phyloP scores from a whole-genome alignment of 2,113 vertebrate species.

The Xenopus laevis region DNA sequence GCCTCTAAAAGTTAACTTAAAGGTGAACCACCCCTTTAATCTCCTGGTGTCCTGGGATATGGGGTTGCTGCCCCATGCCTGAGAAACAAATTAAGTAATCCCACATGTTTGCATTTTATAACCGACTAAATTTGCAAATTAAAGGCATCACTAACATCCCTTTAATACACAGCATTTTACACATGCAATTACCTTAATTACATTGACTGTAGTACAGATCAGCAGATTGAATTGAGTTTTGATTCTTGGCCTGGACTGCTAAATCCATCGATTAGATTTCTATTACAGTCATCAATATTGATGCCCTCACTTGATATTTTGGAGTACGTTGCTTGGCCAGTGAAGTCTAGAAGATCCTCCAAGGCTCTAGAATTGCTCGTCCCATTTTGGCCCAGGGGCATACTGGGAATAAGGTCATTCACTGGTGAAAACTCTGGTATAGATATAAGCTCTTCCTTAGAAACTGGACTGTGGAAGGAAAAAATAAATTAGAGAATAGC shows the following conservation, averaged over 20 bases:
- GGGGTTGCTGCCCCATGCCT: too few relatives aligned
- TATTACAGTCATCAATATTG: conserved; percentile 88
- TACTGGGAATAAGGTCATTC: conserved; percentile 75
- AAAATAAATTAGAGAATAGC: neutral
- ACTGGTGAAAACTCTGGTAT: conserved; percentile 91
- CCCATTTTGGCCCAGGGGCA: conserved; percentile 73
- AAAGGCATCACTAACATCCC: too few relatives aligned
- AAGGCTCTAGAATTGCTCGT: conserved; percentile 81
- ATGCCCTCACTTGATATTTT: conserved; percentile 75
- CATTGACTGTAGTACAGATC: conserved; percentile 70
- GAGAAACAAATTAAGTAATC: too few relatives aligned
- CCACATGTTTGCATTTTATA: too few relatives aligned
- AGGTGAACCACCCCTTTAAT: too few relatives aligned
- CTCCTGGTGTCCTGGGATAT: too few relatives aligned
- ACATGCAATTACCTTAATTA: conserved; percentile 59
- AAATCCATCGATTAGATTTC: conserved; percentile 90
- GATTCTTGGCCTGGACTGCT: conserved; percentile 85
- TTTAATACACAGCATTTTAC: too few relatives aligned
- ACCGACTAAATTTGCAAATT: too few relatives aligned
- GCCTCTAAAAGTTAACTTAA: too few relatives aligned
- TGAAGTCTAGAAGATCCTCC: conserved; percentile 94
- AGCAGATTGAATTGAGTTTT: conserved; percentile 74
- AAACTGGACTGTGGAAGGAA: conserved; percentile 74
- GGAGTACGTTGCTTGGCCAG: conserved; percentile 77
- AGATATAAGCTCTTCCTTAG: conserved; percentile 93